Evolutionary conservation across 1,140 invertebrate species (phyloP).

Genomic region (Neodiprion fabricii): DNA sequence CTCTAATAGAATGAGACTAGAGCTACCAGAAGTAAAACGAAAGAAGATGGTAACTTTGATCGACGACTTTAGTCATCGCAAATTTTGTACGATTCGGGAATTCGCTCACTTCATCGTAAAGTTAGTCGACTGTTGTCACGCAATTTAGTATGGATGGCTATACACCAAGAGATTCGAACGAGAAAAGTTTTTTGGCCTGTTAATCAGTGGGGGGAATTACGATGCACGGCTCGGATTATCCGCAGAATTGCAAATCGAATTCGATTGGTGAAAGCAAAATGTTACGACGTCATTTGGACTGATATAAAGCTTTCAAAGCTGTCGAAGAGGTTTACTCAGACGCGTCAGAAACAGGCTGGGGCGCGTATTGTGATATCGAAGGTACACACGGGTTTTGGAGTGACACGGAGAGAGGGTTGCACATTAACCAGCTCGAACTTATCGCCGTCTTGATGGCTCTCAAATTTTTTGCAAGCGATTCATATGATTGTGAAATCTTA

Average conservation of each 20-base stretch:
- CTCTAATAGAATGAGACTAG: background rate
- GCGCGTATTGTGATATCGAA: slow-evolving; percentile 33
- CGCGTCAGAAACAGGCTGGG: slow-evolving; percentile 25
- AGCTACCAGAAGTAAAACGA: background rate
- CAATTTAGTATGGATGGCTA: too few species aligned
- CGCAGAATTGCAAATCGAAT: slow-evolving; percentile 24
- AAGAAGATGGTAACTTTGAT: slow-evolving; percentile 20
- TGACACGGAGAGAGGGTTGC: slow-evolving; percentile 22
- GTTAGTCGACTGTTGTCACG: too few species aligned
- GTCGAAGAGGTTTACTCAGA: slow-evolving; percentile 43
- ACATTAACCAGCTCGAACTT: slow-evolving; percentile 50
- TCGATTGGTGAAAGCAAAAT: slow-evolving; percentile 43
- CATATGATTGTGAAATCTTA: slow-evolving; percentile 39
- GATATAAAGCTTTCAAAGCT: slow-evolving; percentile 25
- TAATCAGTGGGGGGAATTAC: slow-evolving; percentile 13
- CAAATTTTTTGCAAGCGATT: slow-evolving; percentile 42
- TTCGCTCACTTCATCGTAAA: background rate
- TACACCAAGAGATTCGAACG: too few species aligned
- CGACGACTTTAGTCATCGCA: too few species aligned
- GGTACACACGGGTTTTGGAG: slow-evolving; percentile 36
- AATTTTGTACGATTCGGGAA: too few species aligned
- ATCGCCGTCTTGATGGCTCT: slow-evolving; percentile 41
- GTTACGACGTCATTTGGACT: slow-evolving; percentile 23
- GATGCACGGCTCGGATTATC: background rate
- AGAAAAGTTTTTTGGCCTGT: background rate